These are phyloP conservation scores for Chrysomela aeneicollis DNA, from an alignment of 2,888 invertebrate genomes.

Conservation along the genomic window DNA sequence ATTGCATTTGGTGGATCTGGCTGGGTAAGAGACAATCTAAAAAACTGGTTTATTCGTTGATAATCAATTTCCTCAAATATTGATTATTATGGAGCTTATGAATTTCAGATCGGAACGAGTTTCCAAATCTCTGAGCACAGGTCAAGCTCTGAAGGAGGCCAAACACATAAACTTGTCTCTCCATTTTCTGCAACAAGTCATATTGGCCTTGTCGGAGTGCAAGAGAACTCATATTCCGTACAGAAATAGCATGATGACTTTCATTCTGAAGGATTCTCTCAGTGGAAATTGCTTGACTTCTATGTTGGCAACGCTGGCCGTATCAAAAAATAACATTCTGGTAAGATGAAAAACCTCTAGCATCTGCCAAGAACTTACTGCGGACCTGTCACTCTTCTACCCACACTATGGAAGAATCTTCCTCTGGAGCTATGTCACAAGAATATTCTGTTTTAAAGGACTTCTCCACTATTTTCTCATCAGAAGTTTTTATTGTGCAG, in stretches of 20 bases:
- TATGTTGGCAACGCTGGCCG: conserved; percentile 62
- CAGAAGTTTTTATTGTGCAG: too few relatives aligned
- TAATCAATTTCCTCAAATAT: neutral
- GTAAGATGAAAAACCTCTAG: too few relatives aligned
- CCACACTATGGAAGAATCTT: too few relatives aligned
- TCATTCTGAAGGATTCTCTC: conserved; percentile 64
- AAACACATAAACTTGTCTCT: conserved; percentile 66
- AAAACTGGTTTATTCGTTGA: neutral
- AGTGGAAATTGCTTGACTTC: conserved; percentile 66
- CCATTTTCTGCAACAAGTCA: conserved; percentile 66
- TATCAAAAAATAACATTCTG: conserved; percentile 45
- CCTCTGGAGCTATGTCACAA: too few relatives aligned
- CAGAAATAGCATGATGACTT: conserved; percentile 66
- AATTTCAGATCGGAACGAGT: conserved; percentile 63
- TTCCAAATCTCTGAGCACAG: conserved; percentile 62
- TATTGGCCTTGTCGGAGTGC: conserved; percentile 58
- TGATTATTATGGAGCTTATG: too few relatives aligned
- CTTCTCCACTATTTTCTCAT: too few relatives aligned
- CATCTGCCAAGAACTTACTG: too few relatives aligned
- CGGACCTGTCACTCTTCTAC: too few relatives aligned
- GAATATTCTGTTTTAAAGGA: too few relatives aligned
- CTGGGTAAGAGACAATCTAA: conserved; percentile 58
- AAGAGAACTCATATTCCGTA: conserved; percentile 60
- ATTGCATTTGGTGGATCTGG: conserved; percentile 65
- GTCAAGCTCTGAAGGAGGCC: conserved; percentile 62